Conservation (phyloP, 2,113 vertebrate genomes). For the Gambusia holbrooki region DNA sequence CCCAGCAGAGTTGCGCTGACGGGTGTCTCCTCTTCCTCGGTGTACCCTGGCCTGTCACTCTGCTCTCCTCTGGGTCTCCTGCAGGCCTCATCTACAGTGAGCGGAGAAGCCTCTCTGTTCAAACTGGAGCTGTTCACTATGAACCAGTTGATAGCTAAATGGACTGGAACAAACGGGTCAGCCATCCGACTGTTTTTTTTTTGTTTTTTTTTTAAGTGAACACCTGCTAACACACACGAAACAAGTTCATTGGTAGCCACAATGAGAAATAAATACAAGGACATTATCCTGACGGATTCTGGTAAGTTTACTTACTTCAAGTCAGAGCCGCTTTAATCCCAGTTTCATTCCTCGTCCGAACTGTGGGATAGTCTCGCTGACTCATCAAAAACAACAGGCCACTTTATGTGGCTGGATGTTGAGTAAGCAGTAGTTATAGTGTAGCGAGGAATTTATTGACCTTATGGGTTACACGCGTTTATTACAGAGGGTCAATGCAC, state of each 20-base stretch:
- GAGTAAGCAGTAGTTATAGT: background rate
- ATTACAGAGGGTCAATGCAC: conserved; percentile 1
- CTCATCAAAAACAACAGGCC: conserved; percentile 24
- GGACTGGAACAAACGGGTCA: background rate
- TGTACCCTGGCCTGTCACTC: background rate
- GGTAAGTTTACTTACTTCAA: background rate
- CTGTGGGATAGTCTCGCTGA: background rate
- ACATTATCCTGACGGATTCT: background rate
- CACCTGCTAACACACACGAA: background rate
- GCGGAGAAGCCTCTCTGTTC: background rate
- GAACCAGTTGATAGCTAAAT: background rate
- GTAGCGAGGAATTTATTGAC: conserved; percentile 16
- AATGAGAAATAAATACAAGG: background rate
- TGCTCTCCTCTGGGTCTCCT: no score
- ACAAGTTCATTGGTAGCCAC: background rate
- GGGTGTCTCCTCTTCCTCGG: background rate
- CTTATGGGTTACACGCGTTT: conserved; percentile 1
- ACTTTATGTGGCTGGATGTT: conserved; percentile 4
- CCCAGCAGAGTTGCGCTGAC: background rate
- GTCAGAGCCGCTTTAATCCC: background rate
- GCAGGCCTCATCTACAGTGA: no score
- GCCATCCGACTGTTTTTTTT: background rate
- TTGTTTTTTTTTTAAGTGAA: no score
- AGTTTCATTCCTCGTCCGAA: background rate
- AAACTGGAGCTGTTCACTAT: background rate